A percentile compares a stretch with the other conserved stretches of the same genome.
These are phyloP conservation scores for Caenorhabditis wallacei DNA, from an alignment of 2,888 invertebrate species.

Conservation along the genomic window DNA sequence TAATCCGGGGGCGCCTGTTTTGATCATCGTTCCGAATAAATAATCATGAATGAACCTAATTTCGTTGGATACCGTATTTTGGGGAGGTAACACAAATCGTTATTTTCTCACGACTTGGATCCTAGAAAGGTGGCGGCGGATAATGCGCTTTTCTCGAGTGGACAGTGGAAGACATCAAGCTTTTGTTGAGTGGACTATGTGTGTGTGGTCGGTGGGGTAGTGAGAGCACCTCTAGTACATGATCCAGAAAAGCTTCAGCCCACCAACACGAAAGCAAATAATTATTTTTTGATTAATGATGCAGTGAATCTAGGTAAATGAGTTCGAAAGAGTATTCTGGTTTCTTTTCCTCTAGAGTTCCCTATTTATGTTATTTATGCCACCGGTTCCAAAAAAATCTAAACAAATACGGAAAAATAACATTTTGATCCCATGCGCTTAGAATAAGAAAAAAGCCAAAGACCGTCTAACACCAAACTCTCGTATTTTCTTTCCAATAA, in stretches of 20 bases:
- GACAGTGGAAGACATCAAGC: constrained; percentile 56
- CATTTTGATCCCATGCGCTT: neutral
- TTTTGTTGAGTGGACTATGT: constrained; percentile 48
- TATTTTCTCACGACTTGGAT: constrained; percentile 47
- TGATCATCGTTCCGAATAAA: constrained; percentile 11
- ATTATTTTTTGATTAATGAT: constrained; percentile 14
- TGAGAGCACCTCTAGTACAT: constrained; percentile 37
- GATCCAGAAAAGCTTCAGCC: constrained; percentile 17
- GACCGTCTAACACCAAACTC: constrained; percentile 12
- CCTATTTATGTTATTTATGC: too few relatives aligned
- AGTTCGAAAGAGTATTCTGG: too few relatives aligned
- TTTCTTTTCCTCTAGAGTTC: too few relatives aligned
- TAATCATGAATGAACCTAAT: neutral
- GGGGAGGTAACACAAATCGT: neutral
- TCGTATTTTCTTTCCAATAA: constrained; percentile 12
- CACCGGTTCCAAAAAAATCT: neutral
- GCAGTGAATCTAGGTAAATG: neutral
- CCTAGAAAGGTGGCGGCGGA: constrained; percentile 53
- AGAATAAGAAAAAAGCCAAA: constrained; percentile 26
- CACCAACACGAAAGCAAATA: neutral
- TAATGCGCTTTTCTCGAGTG: constrained; percentile 66
- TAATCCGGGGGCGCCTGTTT: constrained; percentile 29
- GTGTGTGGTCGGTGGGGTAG: constrained; percentile 33
- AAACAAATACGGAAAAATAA: neutral
- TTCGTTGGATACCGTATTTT: constrained; percentile 1